phyloP scores from a whole-genome alignment of 2,113 vertebrate genomes.

The Hemibagrus wyckioides region DNA sequence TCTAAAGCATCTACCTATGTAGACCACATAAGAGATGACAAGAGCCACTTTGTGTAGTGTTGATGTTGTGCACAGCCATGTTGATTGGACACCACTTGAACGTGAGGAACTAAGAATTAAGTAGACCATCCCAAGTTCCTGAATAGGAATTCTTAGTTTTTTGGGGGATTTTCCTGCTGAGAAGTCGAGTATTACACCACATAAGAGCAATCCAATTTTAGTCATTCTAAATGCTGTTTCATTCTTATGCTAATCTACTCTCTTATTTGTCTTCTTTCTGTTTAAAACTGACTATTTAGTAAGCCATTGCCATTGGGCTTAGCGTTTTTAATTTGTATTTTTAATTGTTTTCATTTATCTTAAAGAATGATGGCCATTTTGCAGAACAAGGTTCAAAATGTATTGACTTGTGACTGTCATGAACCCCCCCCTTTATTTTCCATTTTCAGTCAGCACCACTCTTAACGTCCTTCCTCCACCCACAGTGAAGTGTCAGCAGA shows the following conservation, averaged over 20 bases:
- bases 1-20: background rate
- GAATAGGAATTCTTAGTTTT: background rate
- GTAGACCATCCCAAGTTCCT: too few relatives aligned
- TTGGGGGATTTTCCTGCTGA: background rate
- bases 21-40: too few relatives aligned
- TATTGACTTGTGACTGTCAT: background rate
- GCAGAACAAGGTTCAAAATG: background rate
- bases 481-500: slow-evolving; percentile 81
- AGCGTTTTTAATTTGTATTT: background rate
- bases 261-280: background rate
- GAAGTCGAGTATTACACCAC: background rate
- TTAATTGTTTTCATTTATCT: background rate
- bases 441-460: slow-evolving; percentile 78
- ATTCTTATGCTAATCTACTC: background rate
- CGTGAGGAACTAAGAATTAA: background rate
- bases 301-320: background rate
- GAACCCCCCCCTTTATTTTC: too few relatives aligned
- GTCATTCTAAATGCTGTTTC: background rate
- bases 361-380: background rate
- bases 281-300: background rate
- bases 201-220: background rate
- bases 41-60: background rate
- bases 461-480: slow-evolving; percentile 85
- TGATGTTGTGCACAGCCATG: background rate
- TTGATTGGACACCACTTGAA: background rate